phyloP scores from a whole-genome alignment of 92 coral and sea anemone species.

The Pocillopora meandrina region DNA sequence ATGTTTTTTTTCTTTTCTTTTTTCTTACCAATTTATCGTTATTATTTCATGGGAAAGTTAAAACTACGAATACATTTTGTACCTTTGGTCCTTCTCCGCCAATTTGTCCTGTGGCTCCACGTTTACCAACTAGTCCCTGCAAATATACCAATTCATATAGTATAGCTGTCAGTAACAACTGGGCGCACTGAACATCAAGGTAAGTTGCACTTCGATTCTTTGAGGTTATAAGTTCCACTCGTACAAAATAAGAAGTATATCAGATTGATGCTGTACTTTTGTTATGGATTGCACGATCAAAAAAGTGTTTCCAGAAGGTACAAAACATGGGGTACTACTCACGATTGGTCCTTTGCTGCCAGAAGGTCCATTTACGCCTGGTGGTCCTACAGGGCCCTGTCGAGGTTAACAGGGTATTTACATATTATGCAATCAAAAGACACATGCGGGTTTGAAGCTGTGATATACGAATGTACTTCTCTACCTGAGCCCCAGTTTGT shows the following conservation, averaged over 20 bases:
- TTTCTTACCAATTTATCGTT: background rate
- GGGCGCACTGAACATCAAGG: background rate
- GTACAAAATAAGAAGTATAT: too few species aligned
- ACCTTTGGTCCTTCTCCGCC: constrained; percentile 64
- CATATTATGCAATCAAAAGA: background rate
- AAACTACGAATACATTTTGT: background rate
- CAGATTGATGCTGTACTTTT: too few species aligned
- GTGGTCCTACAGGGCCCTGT: constrained; percentile 53
- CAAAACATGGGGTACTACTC: background rate
- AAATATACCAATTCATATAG: background rate
- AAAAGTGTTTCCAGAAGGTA: too few species aligned
- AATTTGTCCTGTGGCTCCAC: constrained; percentile 47
- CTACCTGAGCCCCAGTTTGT: constrained; percentile 56
- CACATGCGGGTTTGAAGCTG: too few species aligned
- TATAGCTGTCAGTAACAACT: background rate
- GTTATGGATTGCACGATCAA: too few species aligned
- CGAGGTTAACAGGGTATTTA: constrained; percentile 1
- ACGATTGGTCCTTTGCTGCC: constrained; percentile 62
- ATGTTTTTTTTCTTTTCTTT: too few species aligned
- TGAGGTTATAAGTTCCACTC: too few species aligned
- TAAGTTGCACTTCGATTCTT: too few species aligned
- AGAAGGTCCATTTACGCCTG: constrained; percentile 44
- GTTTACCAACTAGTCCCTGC: constrained; percentile 60
- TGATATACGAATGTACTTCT: background rate
- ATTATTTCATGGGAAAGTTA: background rate